phyloP scores from a whole-genome alignment of 2,888 invertebrate species.

The Lepetodrilus schrolli region DNA sequence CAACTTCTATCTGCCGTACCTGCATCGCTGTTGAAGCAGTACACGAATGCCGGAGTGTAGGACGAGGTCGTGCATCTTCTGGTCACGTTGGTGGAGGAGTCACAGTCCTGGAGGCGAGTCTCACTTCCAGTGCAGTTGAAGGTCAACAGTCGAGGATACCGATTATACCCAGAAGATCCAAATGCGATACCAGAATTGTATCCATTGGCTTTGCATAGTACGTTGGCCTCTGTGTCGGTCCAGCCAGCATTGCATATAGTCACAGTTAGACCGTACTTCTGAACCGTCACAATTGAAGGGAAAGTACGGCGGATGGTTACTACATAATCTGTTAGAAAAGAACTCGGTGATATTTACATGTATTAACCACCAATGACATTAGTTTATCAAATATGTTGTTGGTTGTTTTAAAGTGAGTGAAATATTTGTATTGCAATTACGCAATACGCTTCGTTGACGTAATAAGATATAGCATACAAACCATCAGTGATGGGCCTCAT shows the following conservation, averaged over 20 bases:
- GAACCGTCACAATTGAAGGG: conserved; percentile 53
- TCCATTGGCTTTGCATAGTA: conserved; percentile 54
- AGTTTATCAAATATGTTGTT: no score
- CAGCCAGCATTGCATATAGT: conserved; percentile 57
- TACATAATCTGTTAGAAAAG: conserved; percentile 52
- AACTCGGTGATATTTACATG: no score
- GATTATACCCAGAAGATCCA: conserved; percentile 46
- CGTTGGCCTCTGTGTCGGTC: conserved; percentile 55
- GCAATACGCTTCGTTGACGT: no score
- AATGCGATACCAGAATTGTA: conserved; percentile 54
- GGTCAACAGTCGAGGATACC: conserved; percentile 55
- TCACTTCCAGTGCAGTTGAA: conserved; percentile 57
- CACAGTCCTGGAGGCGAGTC: conserved; percentile 49
- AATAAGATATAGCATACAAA: not conserved
- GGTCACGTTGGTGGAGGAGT: conserved; percentile 23
- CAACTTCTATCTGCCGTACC: no score
- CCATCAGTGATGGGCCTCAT: not conserved
- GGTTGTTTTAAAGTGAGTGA: no score
- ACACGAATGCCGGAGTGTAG: not conserved
- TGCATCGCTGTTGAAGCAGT: not conserved
- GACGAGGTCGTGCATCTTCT: not conserved
- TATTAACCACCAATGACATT: no score
- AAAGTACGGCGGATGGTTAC: conserved; percentile 46
- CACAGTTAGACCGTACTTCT: conserved; percentile 56
- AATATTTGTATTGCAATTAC: no score